Conservation (phyloP, 2,888 invertebrate genomes). For the Adelphocoris suturalis region DNA sequence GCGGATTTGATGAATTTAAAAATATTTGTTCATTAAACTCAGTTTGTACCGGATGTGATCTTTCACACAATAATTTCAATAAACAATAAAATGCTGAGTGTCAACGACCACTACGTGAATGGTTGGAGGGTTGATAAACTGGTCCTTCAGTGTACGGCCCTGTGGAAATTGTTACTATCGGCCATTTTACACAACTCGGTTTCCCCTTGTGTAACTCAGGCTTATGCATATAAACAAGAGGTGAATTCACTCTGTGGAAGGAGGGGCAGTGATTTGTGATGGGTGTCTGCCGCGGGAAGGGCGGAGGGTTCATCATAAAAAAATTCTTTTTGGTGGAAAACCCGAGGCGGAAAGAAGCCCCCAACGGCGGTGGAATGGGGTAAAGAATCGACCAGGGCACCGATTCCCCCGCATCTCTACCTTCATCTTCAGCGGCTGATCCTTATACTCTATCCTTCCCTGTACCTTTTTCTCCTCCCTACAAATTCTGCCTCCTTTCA, state of each 20-base stretch:
- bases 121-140: too few relatives aligned
- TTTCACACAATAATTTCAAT: too few relatives aligned
- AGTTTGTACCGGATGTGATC: too few relatives aligned
- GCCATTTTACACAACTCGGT: not conserved
- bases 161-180: not conserved
- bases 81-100: too few relatives aligned
- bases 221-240: slow-evolving; percentile 35
- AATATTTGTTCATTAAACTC: too few relatives aligned
- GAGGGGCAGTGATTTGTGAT: slow-evolving; percentile 27
- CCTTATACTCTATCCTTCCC: slow-evolving; percentile 22
- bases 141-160: too few relatives aligned
- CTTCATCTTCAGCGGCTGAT: slow-evolving; percentile 17
- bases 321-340: slow-evolving; percentile 27
- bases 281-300: not conserved
- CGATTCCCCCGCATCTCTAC: not conserved
- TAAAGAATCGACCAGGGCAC: slow-evolving; percentile 42
- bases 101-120: too few relatives aligned
- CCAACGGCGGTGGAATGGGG: slow-evolving; percentile 7
- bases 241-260: not conserved
- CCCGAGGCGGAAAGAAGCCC: slow-evolving; percentile 22
- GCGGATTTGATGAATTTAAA: too few relatives aligned
- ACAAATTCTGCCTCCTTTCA: slow-evolving; percentile 8
- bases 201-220: slow-evolving; percentile 11
- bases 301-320: slow-evolving; percentile 22
- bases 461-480: not conserved